Percentiles rank a stretch among this genome's conserved stretches.
Conservation (phyloP, 2,888 invertebrate species). For the Eudemis profundana region DNA sequence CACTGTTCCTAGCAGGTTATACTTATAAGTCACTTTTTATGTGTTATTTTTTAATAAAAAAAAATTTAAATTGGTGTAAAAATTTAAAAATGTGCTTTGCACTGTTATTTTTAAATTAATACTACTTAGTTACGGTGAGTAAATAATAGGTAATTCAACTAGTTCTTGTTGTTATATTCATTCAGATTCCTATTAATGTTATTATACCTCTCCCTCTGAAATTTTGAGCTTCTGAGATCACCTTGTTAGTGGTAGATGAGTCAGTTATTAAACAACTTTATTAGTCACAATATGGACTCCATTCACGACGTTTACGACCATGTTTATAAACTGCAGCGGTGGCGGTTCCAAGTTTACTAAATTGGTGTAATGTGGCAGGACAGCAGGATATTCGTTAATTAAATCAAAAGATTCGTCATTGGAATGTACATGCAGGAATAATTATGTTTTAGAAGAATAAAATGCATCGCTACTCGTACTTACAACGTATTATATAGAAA, state of each 20-base stretch:
- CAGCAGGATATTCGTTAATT: slow-evolving; percentile 12
- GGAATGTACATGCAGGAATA: not conserved
- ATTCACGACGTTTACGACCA: not conserved
- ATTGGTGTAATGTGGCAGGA: not conserved
- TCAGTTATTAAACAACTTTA: slow-evolving; percentile 30
- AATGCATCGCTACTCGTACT: not conserved
- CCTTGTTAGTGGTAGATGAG: slow-evolving; percentile 17
- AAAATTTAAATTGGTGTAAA: too few species aligned
- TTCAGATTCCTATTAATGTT: not conserved
- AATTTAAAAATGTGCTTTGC: too few species aligned
- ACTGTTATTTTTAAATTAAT: too few species aligned
- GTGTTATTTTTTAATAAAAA: too few species aligned
- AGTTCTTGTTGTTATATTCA: too few species aligned
- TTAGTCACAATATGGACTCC: slow-evolving; percentile 28
- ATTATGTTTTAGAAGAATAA: not conserved
- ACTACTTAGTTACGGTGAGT: too few species aligned
- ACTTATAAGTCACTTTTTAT: too few species aligned
- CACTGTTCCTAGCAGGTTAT: too few species aligned
- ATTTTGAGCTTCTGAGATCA: slow-evolving; percentile 13
- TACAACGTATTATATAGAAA: too few species aligned
- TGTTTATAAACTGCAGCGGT: slow-evolving; percentile 25
- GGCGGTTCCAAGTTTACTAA: slow-evolving; percentile 21
- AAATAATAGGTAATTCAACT: too few species aligned
- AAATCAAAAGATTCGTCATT: slow-evolving; percentile 2
- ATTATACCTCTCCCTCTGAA: too few species aligned